These are phyloP conservation scores for Apis mellifera DNA, from an alignment of 1,140 invertebrate genomes.

Conservation along the genomic window Amel_HAv3.1 CM009941.2:4243001-4243500, in stretches of 20 bases:
- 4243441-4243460: too few species aligned
- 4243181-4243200: conserved; percentile 1
- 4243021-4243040: conserved; percentile 1
- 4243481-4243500: too few species aligned
- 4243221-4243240: conserved; percentile 22
- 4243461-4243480: too few species aligned
- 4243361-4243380: too few species aligned
- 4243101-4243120: neutral
- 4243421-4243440: too few species aligned
- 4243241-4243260: neutral
- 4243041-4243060: conserved; percentile 18
- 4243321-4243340: too few species aligned
- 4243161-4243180: conserved; percentile 32
- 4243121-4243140: neutral
- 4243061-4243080: conserved; percentile 26
- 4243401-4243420: too few species aligned
- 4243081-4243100: neutral
- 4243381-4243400: too few species aligned
- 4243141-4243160: neutral
- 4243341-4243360: too few species aligned
- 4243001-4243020: neutral
- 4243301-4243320: too few species aligned
- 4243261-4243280: too few species aligned
- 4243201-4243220: neutral
- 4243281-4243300: too few species aligned